These are phyloP conservation scores for Bradypodion pumilum DNA, from an alignment of 2,797 vertebrate species.

Conservation along the genomic window DNA sequence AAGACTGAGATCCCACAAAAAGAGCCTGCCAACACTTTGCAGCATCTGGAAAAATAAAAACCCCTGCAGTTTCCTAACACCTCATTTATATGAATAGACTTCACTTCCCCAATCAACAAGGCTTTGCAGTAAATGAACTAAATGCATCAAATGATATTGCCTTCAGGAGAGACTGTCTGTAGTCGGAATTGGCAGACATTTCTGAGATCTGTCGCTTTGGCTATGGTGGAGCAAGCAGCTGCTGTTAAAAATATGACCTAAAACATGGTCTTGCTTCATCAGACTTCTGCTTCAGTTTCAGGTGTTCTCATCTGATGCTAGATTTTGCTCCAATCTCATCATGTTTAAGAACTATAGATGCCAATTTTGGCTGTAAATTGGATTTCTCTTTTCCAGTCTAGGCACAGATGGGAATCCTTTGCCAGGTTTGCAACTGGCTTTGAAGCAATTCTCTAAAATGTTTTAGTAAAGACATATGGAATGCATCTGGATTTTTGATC, in stretches of 20 bases:
- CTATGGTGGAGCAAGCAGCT: conserved; percentile 11
- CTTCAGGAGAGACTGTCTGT: not conserved
- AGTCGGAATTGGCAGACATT: conserved; percentile 13
- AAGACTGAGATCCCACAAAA: not conserved
- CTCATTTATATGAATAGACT: conserved; percentile 4
- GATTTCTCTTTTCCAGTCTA: not conserved
- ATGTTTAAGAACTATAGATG: not conserved
- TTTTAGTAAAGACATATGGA: not conserved
- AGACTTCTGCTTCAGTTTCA: not conserved
- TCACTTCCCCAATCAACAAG: conserved; percentile 11
- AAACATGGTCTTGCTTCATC: not conserved
- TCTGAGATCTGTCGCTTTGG: conserved; percentile 15
- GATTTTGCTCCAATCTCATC: conserved; percentile 8
- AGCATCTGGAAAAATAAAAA: not conserved
- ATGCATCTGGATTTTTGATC: not conserved
- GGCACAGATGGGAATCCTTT: not conserved
- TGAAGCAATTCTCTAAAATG: not conserved
- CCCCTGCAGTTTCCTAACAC: conserved; percentile 18
- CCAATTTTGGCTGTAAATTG: not conserved
- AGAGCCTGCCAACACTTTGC: not conserved
- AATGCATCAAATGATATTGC: not conserved
- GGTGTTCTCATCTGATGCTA: not conserved
- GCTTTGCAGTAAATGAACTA: conserved; percentile 22
- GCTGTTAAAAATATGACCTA: conserved; percentile 8
- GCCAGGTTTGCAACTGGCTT: not conserved